Percentiles rank a stretch among this genome's conserved stretches.
phyloP scores from a whole-genome alignment of 2,888 invertebrate species.

The Bimastos eiseni region DNA sequence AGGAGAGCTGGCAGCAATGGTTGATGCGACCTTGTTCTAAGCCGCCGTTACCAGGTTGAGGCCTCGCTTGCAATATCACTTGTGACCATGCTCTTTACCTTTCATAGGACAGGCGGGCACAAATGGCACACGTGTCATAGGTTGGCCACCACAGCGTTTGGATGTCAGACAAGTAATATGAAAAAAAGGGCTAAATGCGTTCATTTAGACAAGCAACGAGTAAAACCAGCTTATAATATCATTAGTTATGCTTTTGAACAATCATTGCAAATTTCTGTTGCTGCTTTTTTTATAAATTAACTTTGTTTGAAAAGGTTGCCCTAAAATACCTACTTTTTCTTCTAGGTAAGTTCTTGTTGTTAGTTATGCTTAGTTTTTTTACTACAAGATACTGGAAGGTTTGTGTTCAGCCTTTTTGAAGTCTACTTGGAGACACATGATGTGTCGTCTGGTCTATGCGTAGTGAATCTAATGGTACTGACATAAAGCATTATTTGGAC shows the following conservation, averaged over 20 bases:
- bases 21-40: no score
- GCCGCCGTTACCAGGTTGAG: no score
- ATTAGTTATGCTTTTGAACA: not conserved
- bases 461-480: not conserved
- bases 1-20: no score
- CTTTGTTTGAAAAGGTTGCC: no score
- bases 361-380: not conserved
- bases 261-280: not conserved
- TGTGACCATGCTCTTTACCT: no score
- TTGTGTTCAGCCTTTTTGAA: conserved; percentile 4
- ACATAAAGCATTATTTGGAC: not conserved
- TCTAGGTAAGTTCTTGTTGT: not conserved
- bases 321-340: not conserved
- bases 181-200: not conserved
- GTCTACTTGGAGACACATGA: not conserved
- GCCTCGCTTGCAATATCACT: no score
- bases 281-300: not conserved
- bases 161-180: not conserved
- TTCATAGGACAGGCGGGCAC: no score
- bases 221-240: no score
- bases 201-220: no score
- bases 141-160: no score
- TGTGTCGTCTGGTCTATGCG: not conserved
- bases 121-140: no score
- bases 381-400: not conserved